Base-by-base conservation (phyloP, 2,797 vertebrate species). In the Uromys caudimaculatus region DNA sequence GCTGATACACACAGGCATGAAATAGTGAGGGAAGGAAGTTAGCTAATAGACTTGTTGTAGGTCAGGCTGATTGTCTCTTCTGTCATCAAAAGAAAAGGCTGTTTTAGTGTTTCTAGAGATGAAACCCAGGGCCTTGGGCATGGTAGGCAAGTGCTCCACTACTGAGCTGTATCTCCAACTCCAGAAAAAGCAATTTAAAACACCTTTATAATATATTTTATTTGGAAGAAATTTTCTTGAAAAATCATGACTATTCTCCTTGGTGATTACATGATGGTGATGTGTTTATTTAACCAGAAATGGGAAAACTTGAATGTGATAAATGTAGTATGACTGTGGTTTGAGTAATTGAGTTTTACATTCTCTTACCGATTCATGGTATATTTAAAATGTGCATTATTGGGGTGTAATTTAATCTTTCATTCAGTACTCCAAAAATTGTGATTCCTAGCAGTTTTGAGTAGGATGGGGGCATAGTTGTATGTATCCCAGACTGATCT, bases 21-120 rank as follows among this genome's bases (percentile, higher is more conserved):
- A 91, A 6, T 82, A 82, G 35, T 89, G 62, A 92, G 89, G 89
- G 47, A 93, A 81, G 23, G 77, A 89, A 92, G 79, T 38, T 44
- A 78, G 16, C 23, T 81, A 81, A 76, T 67, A 29, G 54, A 1
- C 10, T 85, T 85, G 32, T 69, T 67, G 4, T 44, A 3, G 3
- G 6, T 73, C 2, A 64, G 13, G 76, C 50, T 41, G 14, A 1
- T 29, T 64, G 50, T 64, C 44, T 23, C 6, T 52, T 44, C 23
- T 90, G 29, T 67, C 16, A 92, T 73, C 77, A 93, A 67, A 47
- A 54, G 29, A 8, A 90, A 90, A 91, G 38, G 12, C 1, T 0
- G 13, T 52, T 81, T 60, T 35, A 19, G 17, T 67, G 32, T 35
- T 69, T 50, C 44, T 52, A 86, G 32, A 27, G 14, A 54, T 67